Base-by-base conservation (phyloP, 2,888 invertebrate genomes). In the Megamerina dolium region DNA sequence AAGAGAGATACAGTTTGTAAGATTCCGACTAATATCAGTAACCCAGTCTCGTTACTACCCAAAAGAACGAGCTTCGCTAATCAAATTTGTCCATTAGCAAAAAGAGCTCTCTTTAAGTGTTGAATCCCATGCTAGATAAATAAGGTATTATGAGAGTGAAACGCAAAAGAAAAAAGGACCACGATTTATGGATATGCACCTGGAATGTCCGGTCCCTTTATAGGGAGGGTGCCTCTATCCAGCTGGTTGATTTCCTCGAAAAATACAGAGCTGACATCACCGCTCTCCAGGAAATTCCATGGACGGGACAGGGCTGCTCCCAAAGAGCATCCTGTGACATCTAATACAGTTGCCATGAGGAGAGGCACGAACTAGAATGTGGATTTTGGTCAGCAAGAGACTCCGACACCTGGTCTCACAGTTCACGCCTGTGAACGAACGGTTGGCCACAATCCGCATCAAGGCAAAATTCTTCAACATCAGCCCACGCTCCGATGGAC, bases 391-490 rank as follows among this genome's bases (percentile, higher is more conserved):
- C 3, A 14, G 29, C 5, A 12, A 29, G 18, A 27, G 5, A 29
- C 29, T 37, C 14, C 36, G 36, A 3, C 21, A 21, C 14, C 36
- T 2, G 16, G 27, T 37, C 29, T 29, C 18, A 6, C 4, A 19
- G 17, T 37, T 37, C 37, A 29, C 16, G 12, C 16, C 32, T n/a
- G 26, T 26, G 37, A 37, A 37, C 23, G 37, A 37, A 12, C 6
- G 26, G 3, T 14, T 37, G 10, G 27, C 18, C n/a, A 39, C 39
- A 20, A 44, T 39, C 29, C 34, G 39, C 26, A 26, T 40, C 31
- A 40, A 40, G 40, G 40, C 44, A 10, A 39, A 36, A 40, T 40
- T 45, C 30, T 32, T 12, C 23, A 37, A 18, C 37, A 32, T 41
- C 2, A 37, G 41, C 20, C 21, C 33, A 41, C 13, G 34, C 33